A percentile compares a stretch with the other conserved stretches of the same genome.
These are phyloP conservation scores for Chanos chanos DNA, from an alignment of 2,797 vertebrate species.

Conservation along the genomic window DNA sequence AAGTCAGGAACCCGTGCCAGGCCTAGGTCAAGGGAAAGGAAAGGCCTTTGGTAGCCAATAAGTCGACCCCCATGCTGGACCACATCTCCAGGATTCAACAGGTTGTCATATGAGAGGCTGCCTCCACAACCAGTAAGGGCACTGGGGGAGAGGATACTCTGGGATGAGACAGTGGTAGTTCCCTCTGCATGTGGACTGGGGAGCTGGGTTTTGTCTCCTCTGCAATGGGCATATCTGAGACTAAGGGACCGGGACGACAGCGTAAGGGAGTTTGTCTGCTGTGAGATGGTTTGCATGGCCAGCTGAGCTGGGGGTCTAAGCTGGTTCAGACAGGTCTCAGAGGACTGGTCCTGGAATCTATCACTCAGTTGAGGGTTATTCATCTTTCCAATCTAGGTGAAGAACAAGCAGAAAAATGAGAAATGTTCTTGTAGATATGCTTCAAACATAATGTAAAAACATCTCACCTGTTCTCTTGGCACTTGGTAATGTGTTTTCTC, in stretches of 20 bases:
- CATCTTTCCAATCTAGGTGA: constrained; percentile 4
- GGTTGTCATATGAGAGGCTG: constrained; percentile 87
- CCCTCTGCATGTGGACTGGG: constrained; percentile 69
- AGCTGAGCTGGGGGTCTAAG: constrained; percentile 59
- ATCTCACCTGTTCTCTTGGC: constrained; percentile 83
- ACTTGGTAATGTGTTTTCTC: constrained; percentile 86
- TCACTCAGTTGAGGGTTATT: not conserved
- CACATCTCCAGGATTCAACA: constrained; percentile 70
- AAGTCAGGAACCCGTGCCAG: constrained; percentile 69
- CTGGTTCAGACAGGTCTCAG: constrained; percentile 73
- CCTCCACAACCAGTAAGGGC: constrained; percentile 79
- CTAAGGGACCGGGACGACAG: constrained; percentile 85
- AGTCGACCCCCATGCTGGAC: constrained; percentile 69
- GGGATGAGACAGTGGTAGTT: constrained; percentile 64
- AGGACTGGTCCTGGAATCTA: constrained; percentile 70
- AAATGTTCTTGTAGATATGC: too few species aligned
- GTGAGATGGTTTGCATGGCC: constrained; percentile 72
- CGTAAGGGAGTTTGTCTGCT: constrained; percentile 80
- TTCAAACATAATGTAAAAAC: not conserved
- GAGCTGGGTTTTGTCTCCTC: constrained; percentile 68
- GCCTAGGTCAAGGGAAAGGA: constrained; percentile 77
- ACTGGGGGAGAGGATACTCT: constrained; percentile 70
- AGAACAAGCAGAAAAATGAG: not conserved
- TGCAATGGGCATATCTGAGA: constrained; percentile 79
- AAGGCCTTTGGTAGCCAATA: constrained; percentile 79